Percentiles rank a stretch among this genome's conserved stretches.
phyloP scores from a whole-genome alignment of 2,888 invertebrate genomes.

The Chrysodeixis includens region DNA sequence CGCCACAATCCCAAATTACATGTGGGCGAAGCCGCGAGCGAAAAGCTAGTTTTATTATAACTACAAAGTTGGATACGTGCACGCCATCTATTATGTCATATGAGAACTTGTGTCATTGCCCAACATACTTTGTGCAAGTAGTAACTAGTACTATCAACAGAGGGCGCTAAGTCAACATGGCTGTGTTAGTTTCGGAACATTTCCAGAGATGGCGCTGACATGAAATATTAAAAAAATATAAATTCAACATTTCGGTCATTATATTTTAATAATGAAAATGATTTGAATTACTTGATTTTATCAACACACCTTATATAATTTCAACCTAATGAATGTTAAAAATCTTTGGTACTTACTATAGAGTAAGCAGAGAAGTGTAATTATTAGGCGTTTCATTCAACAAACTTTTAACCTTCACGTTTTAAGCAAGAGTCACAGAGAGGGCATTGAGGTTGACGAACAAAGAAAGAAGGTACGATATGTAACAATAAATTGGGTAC shows the following conservation, averaged over 20 bases:
- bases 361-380: not conserved
- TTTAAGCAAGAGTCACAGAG: constrained; percentile 17
- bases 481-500: not conserved
- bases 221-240: no score
- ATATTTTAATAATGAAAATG: no score
- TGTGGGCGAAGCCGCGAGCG: no score
- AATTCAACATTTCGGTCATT: no score
- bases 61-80: no score
- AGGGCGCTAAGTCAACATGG: constrained; percentile 1
- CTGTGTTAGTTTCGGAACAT: not conserved
- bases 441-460: constrained; percentile 21
- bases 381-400: not conserved
- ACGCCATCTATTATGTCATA: constrained; percentile 23
- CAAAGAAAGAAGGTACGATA: not conserved
- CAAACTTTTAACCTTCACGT: constrained; percentile 18
- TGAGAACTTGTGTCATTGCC: not conserved
- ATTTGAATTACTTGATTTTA: no score
- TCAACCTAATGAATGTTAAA: no score
- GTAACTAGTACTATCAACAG: not conserved
- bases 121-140: no score
- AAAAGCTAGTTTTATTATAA: no score
- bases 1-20: no score
- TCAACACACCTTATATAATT: no score
- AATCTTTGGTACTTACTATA: no score
- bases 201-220: not conserved